These are phyloP conservation scores for Mastigias papua DNA, from an alignment of 30 jellyfish, hydroid and myxozoan genomes.

Conservation along the genomic window DNA sequence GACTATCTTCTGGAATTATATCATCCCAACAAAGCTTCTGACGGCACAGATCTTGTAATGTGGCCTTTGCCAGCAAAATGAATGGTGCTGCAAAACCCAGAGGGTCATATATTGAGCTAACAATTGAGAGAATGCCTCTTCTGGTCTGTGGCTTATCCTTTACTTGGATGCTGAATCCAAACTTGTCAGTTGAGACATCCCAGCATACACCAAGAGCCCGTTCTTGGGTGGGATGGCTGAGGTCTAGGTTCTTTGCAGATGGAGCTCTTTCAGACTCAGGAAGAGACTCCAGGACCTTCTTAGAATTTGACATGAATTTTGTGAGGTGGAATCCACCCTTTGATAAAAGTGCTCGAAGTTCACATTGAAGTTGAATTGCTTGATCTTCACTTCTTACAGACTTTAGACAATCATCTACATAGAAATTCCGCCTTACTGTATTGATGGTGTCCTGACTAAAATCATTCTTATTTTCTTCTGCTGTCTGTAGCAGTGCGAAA, in stretches of 20 bases:
- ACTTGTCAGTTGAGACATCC: slow-evolving; percentile 54
- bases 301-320: slow-evolving; percentile 19
- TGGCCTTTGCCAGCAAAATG: slow-evolving; percentile 43
- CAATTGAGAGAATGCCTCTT: slow-evolving; percentile 40
- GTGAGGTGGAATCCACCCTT: slow-evolving; percentile 65
- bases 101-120: slow-evolving; percentile 67
- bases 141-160: slow-evolving; percentile 59
- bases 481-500: slow-evolving; percentile 54
- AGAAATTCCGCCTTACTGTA: slow-evolving; percentile 54
- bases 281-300: slow-evolving; percentile 37
- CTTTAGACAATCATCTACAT: slow-evolving; percentile 61
- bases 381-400: slow-evolving; percentile 17
- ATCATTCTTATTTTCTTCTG: slow-evolving; percentile 34
- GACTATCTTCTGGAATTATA: background rate
- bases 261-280: slow-evolving; percentile 41
- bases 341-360: slow-evolving; percentile 7
- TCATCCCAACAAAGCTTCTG: slow-evolving; percentile 60
- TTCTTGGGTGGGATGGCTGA: slow-evolving; percentile 42
- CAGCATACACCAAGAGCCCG: slow-evolving; percentile 74
- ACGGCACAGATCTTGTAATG: slow-evolving; percentile 44
- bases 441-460: slow-evolving; percentile 8
- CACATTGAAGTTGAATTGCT: slow-evolving; percentile 15
- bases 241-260: slow-evolving; percentile 42
- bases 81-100: slow-evolving; percentile 69
- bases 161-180: background rate